Conservation (phyloP, 2,888 invertebrate genomes). For the Latrodectus elegans region DNA sequence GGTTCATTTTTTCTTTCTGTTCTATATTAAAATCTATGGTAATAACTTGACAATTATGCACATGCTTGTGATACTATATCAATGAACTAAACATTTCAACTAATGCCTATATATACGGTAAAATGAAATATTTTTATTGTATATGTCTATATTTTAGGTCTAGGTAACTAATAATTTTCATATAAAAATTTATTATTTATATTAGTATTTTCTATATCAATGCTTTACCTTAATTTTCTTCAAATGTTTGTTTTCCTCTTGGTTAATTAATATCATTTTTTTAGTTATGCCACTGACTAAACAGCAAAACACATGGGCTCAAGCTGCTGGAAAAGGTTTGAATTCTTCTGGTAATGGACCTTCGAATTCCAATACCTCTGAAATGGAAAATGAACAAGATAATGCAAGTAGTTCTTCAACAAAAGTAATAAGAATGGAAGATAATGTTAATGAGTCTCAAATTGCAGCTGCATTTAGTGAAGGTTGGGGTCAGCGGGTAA, state of each 20-base stretch:
- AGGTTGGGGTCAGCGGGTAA: conserved; percentile 67
- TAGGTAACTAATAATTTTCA: no score
- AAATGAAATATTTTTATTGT: no score
- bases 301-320: conserved; percentile 77
- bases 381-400: conserved; percentile 66
- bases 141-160: no score
- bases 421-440: conserved; percentile 65
- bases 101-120: no score
- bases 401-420: conserved; percentile 35
- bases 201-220: no score
- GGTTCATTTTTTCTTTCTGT: no score
- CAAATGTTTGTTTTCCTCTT: neutral
- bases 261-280: neutral
- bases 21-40: no score
- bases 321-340: conserved; percentile 78
- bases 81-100: no score
- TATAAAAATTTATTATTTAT: no score
- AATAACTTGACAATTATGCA: no score
- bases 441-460: conserved; percentile 61
- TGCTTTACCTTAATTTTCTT: no score
- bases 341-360: conserved; percentile 67
- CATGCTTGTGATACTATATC: no score
- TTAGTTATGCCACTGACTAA: conserved; percentile 70
- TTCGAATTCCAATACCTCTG: conserved; percentile 46
- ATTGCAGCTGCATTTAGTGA: conserved; percentile 67